phyloP scores from a whole-genome alignment of 2,888 invertebrate species.

The Leptarthrus brevirostris region DNA sequence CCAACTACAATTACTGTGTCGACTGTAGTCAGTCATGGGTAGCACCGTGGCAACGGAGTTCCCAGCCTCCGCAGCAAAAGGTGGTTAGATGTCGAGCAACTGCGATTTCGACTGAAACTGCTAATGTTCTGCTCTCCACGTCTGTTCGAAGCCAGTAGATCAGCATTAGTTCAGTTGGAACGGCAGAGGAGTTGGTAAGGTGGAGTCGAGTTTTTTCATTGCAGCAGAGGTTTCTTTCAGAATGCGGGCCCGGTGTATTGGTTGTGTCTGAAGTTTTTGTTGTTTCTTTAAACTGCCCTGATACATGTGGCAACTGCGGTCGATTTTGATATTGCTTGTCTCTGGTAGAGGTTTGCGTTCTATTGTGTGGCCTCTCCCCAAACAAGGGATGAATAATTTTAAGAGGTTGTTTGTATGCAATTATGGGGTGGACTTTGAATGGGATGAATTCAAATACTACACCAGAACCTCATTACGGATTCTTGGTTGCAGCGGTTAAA shows the following conservation, averaged over 20 bases:
- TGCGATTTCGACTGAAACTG: background rate
- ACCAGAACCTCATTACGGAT: background rate
- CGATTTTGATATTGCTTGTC: slow-evolving; percentile 2
- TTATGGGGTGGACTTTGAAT: background rate
- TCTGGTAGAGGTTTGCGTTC: background rate
- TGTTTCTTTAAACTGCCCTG: background rate
- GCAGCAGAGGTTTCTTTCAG: background rate
- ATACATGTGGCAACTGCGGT: background rate
- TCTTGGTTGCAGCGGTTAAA: background rate
- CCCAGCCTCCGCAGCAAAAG: background rate
- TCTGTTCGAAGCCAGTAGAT: background rate
- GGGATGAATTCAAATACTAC: background rate
- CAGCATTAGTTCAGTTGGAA: no score
- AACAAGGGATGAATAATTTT: background rate
- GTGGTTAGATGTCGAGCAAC: background rate
- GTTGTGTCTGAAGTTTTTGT: slow-evolving; percentile 6
- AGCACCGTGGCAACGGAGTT: background rate
- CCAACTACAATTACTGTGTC: slow-evolving; percentile 18
- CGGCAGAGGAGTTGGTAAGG: no score
- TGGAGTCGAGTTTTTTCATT: background rate
- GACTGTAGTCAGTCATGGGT: background rate
- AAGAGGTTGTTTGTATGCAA: background rate
- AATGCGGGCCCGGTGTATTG: background rate
- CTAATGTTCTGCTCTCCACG: background rate
- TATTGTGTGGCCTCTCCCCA: no score